Evolutionary conservation across 1,140 invertebrate species (phyloP), one percentile per base, ranked within the genome.

Genomic region (Drosophila obscura): DNA sequence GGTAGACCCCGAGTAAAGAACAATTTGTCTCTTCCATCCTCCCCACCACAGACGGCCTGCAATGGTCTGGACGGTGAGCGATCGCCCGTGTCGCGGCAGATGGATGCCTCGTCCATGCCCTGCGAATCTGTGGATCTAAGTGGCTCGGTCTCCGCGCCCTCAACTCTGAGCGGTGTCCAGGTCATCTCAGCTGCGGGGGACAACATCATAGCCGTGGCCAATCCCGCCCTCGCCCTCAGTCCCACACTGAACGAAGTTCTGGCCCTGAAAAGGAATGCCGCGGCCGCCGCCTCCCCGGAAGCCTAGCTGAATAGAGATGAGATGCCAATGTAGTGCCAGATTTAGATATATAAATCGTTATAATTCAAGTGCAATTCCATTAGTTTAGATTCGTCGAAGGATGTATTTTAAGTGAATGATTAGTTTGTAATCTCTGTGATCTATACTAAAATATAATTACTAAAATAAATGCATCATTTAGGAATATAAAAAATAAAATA

Each of bases 201-300:
- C 83, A 96, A 96, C 91, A 97, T 97, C 75, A 97, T 97, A 81
- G 96, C 96, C 0, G 96, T 97, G 2, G 95, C 96, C 7, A 97
- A 97, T 93, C 96, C 96, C 13, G 96, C 96, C 2, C 92, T 97
- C 66, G 94, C 94, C 0, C 92, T 95, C 83, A 92, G 91, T 57
- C 91, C 91, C 16, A 89, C 90, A 0, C 46, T 92, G 5, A 85
- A 90, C 5, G 91, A 92, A 44, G 74, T 80, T 1, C 62, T 88
- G 9, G 62, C 57, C 28, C 60, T 92, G 4, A 92, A 92, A 53
- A 65, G 91, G 1, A 92, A 82, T 41, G 74, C 77, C 0, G 35
- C 84, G 41, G 74, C 77, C 0, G 74, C 77, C 0, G 35, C 84
- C 44, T 82, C 91, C 5, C 91, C 91, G 6, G 85, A 92, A 63